Evolutionary conservation across 2,888 invertebrate species (phyloP).

Genomic region (Anthoptus insignis): DNA sequence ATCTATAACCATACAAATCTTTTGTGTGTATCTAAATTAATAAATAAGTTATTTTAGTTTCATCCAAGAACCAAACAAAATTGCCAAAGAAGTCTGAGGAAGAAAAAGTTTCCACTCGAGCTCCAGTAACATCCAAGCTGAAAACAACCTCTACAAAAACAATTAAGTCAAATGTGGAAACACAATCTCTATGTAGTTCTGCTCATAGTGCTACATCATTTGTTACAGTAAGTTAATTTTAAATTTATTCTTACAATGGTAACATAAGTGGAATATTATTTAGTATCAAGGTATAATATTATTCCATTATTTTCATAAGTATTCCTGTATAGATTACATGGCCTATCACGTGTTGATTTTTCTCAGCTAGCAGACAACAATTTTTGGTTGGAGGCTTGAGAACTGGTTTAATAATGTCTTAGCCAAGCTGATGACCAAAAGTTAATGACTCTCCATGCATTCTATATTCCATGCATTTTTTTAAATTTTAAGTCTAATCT

Average conservation of each 20-base stretch:
- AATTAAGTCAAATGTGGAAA: constrained; percentile 59
- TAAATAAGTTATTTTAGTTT: constrained; percentile 7
- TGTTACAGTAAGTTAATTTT: constrained; percentile 67
- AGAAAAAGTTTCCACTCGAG: constrained; percentile 56
- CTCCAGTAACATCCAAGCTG: constrained; percentile 38
- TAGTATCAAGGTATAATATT: too few species aligned
- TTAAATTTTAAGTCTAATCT: too few species aligned
- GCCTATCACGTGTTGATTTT: too few species aligned
- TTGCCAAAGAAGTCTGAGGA: constrained; percentile 57
- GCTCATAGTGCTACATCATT: constrained; percentile 69
- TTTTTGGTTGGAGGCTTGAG: too few species aligned
- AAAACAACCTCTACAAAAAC: constrained; percentile 51
- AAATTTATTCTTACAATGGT: not conserved
- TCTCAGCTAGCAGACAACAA: too few species aligned
- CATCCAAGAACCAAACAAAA: constrained; percentile 43
- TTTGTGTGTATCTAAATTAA: not conserved
- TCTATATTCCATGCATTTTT: too few species aligned
- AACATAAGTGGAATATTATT: too few species aligned
- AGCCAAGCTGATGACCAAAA: too few species aligned
- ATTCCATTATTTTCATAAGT: too few species aligned
- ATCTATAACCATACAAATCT: not conserved
- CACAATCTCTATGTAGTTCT: constrained; percentile 73
- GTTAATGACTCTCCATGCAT: too few species aligned
- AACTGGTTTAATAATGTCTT: too few species aligned
- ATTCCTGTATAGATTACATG: too few species aligned